Percentiles rank a stretch among this genome's conserved stretches.
phyloP scores from a whole-genome alignment of 2,888 invertebrate genomes.

The Drosophila eohydei region DNA sequence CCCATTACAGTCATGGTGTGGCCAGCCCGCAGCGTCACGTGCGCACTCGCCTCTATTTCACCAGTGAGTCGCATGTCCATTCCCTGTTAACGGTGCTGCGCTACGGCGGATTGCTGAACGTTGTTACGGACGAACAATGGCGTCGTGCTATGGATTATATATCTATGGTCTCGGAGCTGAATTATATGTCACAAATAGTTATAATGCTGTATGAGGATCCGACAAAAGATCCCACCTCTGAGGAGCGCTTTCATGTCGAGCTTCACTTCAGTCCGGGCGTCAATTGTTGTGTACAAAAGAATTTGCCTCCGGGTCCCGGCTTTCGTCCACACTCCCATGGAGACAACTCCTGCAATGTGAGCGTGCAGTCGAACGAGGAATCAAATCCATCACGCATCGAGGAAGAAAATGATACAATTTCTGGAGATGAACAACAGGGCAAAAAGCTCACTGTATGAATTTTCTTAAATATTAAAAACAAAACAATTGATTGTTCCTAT shows the following conservation, averaged over 20 bases:
- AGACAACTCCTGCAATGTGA: constrained; percentile 86
- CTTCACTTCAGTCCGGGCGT: constrained; percentile 99
- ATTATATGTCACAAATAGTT: constrained; percentile 99
- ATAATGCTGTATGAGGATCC: constrained; percentile 99
- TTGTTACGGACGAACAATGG: constrained; percentile 98
- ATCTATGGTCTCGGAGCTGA: constrained; percentile 98
- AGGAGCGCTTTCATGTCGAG: constrained; percentile 98
- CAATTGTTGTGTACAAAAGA: constrained; percentile 97
- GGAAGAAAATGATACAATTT: constrained; percentile 88
- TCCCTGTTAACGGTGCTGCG: constrained; percentile 97
- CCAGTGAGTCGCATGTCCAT: constrained; percentile 99
- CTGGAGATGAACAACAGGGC: constrained; percentile 78
- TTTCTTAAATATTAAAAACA: not conserved
- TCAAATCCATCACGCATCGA: constrained; percentile 89
- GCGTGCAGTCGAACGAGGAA: constrained; percentile 87
- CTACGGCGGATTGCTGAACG: constrained; percentile 95
- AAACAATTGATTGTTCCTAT: not conserved
- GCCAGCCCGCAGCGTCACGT: constrained; percentile 99
- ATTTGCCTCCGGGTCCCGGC: constrained; percentile 96
- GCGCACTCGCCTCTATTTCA: constrained; percentile 99
- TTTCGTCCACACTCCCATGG: constrained; percentile 96
- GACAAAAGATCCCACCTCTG: constrained; percentile 95
- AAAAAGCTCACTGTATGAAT: constrained; percentile 68
- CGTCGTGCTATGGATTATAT: constrained; percentile 99
- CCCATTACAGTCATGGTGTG: constrained; percentile 98